Evolutionary conservation across 1,140 invertebrate genomes (phyloP).

Genomic region (Drosophila kepulauana): DNA sequence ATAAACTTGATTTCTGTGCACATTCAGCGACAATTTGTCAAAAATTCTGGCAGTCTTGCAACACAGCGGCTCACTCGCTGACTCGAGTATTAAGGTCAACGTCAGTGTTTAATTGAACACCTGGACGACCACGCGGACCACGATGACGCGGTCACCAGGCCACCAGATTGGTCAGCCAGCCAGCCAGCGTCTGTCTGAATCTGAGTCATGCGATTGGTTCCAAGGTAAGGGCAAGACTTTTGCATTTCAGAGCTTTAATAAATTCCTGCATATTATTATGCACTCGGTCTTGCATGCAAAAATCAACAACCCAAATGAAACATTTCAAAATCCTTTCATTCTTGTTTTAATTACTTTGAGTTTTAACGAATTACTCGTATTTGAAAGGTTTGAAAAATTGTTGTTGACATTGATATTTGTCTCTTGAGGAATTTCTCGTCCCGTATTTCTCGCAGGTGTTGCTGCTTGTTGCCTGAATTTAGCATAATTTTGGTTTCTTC

Average conservation of each 20-base stretch:
- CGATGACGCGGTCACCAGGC: slow-evolving; percentile 42
- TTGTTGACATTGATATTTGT: background rate
- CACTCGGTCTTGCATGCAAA: slow-evolving; percentile 14
- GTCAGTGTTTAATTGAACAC: slow-evolving; percentile 80
- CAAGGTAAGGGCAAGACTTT: slow-evolving; percentile 53
- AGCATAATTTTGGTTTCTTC: slow-evolving; percentile 66
- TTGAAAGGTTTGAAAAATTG: background rate
- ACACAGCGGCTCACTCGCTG: slow-evolving; percentile 44
- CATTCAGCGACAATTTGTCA: slow-evolving; percentile 79
- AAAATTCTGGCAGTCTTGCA: slow-evolving; percentile 76
- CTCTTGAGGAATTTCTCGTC: background rate
- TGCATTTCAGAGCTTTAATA: slow-evolving; percentile 42
- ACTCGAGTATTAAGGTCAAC: slow-evolving; percentile 77
- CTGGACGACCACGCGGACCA: slow-evolving; percentile 58
- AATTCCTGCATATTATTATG: slow-evolving; percentile 41
- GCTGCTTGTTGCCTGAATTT: slow-evolving; percentile 43
- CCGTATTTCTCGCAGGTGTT: background rate
- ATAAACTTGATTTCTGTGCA: slow-evolving; percentile 80
- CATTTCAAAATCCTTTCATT: slow-evolving; percentile 2
- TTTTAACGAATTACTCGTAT: background rate
- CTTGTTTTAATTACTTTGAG: background rate
- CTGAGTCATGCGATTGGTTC: slow-evolving; percentile 57
- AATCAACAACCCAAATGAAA: background rate
- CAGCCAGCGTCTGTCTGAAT: background rate
- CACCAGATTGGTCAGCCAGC: slow-evolving; percentile 41